Base-by-base conservation (phyloP, 1,140 invertebrate species). In the Hycleus cichorii region DNA sequence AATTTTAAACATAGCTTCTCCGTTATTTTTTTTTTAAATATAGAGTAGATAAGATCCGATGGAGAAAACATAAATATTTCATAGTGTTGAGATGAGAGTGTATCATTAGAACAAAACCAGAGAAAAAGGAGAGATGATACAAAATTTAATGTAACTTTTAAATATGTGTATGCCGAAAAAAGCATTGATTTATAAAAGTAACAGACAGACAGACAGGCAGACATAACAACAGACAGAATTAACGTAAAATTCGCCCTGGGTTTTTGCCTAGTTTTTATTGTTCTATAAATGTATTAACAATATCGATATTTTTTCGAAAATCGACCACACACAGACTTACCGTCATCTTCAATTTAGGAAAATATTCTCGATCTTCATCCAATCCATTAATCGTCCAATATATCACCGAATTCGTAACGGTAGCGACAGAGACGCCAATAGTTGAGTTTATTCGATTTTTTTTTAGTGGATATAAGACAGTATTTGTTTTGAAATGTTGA, bases 21-120 rank as follows among this genome's bases (percentile, higher is more conserved):
- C 40, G 44, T 32, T 39, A 53, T 38, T 64, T 64, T 66, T 64
- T 66, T 46, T 59, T 32, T 7, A 32, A 18, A 18, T 18, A 18
- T 18, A 18, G 18, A 44, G 42, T 60, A 63, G 54, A 65, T 63
- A 53, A 63, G 46, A 65, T 47, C 54, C 60, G 27, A 56, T 54
- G 60, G 49, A 60, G 32, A 61, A 61, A 62, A 65, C 60, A 67
- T 67, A 67, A 63, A 67, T 67, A 65, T 67, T 66, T 61, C 60
- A 63, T 67, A 66, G 64, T 64, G 62, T 66, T 54, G 7, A 57
- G 56, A 57, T 56, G 48, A 47, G 54, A 57, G 49, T 39, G 53
- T 58, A 44, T 49, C 62, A 58, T 58, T 40, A 49, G 53, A 49
- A 26, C 10, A 54, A 63, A 66, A 32, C 57, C 57, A 56, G 51